A percentile compares a stretch with the other conserved stretches of the same genome.
phyloP scores from a whole-genome alignment of 1,140 invertebrate genomes.

The Xylocopa sonorina region DNA sequence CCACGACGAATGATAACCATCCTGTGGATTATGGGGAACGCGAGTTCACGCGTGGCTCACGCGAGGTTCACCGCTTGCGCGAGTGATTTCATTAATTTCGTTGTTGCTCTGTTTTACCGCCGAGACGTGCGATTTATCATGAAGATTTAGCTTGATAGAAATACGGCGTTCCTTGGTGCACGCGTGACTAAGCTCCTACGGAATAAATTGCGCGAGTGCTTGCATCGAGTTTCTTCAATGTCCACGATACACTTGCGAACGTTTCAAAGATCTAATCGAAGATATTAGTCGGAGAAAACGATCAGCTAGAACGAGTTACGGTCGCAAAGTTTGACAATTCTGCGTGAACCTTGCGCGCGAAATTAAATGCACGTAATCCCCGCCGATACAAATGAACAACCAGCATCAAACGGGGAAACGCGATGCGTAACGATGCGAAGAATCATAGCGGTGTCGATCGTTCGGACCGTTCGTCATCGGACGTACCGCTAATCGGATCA shows the following conservation, averaged over 20 bases:
- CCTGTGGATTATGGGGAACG: background rate
- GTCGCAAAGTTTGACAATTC: too few relatives aligned
- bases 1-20: background rate
- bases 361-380: background rate
- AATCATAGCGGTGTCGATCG: background rate
- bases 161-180: background rate
- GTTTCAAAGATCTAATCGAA: too few relatives aligned
- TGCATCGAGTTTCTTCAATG: background rate
- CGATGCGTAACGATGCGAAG: background rate
- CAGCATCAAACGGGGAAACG: background rate
- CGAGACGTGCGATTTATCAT: background rate
- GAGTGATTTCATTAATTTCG: background rate
- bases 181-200: background rate
- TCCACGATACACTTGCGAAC: too few relatives aligned
- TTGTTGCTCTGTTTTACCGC: too few relatives aligned
- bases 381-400: too few relatives aligned
- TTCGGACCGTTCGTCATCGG: slow-evolving; percentile 8
- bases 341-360: background rate
- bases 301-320: too few relatives aligned
- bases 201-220: background rate
- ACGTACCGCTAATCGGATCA: slow-evolving; percentile 24
- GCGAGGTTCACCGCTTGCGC: too few relatives aligned
- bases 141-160: background rate
- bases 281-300: too few relatives aligned
- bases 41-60: background rate